phyloP scores from a whole-genome alignment of 2,888 invertebrate species.

The Pegoplata infirma region DNA sequence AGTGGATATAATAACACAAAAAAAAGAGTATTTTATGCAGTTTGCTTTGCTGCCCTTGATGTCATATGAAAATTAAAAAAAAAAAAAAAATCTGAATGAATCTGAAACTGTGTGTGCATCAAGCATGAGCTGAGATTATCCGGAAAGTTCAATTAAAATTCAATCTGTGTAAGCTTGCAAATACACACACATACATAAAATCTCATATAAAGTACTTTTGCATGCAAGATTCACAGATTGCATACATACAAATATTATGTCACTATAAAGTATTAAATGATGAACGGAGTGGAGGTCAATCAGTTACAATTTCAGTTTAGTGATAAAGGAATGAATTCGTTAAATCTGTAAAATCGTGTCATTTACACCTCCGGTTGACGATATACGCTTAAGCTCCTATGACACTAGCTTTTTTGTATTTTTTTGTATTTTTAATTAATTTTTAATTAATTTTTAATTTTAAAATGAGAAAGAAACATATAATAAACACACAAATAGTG shows the following conservation, averaged over 20 bases:
- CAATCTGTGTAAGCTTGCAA: constrained; percentile 57
- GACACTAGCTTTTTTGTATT: too few species aligned
- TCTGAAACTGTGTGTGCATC: constrained; percentile 47
- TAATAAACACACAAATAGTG: too few species aligned
- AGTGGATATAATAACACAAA: constrained; percentile 38
- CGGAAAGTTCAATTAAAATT: constrained; percentile 67
- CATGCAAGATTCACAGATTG: not conserved
- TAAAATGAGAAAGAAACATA: too few species aligned
- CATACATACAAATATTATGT: constrained; percentile 39
- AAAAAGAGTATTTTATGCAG: constrained; percentile 49
- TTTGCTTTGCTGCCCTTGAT: constrained; percentile 56
- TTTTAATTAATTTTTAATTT: too few species aligned
- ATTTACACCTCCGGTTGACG: too few species aligned
- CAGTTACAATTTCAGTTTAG: constrained; percentile 29
- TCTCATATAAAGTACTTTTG: not conserved
- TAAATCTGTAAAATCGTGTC: too few species aligned
- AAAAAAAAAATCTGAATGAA: constrained; percentile 19
- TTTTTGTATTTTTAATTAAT: too few species aligned
- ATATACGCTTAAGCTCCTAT: too few species aligned
- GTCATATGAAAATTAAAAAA: constrained; percentile 55
- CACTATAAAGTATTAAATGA: constrained; percentile 25
- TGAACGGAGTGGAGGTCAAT: constrained; percentile 47
- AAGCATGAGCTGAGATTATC: constrained; percentile 65
- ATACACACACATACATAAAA: constrained; percentile 27
- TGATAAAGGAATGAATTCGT: constrained; percentile 27